Evolutionary conservation across 2,888 invertebrate genomes (phyloP).

Genomic region (Morpho deidamia): DNA sequence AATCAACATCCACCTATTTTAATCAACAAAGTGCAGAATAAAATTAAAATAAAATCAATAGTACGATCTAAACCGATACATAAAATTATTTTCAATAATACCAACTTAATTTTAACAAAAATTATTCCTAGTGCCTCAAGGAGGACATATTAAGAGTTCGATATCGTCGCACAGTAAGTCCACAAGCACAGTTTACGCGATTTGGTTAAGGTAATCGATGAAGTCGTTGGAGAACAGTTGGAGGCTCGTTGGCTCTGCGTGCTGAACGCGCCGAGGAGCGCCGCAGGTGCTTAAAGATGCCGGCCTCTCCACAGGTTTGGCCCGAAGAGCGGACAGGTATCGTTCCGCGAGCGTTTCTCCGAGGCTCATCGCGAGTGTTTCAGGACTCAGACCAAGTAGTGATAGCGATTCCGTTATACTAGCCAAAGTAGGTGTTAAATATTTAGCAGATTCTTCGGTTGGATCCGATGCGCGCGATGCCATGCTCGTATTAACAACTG

Average conservation of each 20-base stretch:
- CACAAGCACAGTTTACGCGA: constrained; percentile 57
- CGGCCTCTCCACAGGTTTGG: constrained; percentile 48
- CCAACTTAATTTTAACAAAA: constrained; percentile 76
- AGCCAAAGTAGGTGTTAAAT: constrained; percentile 49
- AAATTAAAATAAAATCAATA: constrained; percentile 77
- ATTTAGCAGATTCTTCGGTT: constrained; percentile 43
- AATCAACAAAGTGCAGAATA: constrained; percentile 74
- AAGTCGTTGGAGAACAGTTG: constrained; percentile 81
- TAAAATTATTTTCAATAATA: constrained; percentile 77
- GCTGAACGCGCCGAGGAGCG: constrained; percentile 43
- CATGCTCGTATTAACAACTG: constrained; percentile 75
- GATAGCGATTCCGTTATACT: constrained; percentile 68
- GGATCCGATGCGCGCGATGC: constrained; percentile 51
- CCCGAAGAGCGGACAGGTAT: constrained; percentile 61
- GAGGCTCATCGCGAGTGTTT: constrained; percentile 62
- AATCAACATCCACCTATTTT: constrained; percentile 59
- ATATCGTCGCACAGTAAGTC: constrained; percentile 32
- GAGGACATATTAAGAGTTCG: constrained; percentile 38
- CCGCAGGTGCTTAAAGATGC: constrained; percentile 41
- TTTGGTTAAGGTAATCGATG: constrained; percentile 80
- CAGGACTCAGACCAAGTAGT: constrained; percentile 61
- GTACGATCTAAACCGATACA: constrained; percentile 71
- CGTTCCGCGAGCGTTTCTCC: constrained; percentile 70
- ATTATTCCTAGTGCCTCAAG: constrained; percentile 56
- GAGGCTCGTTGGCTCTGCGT: constrained; percentile 53